Evolutionary conservation across 2,797 vertebrate species (phyloP).

Genomic region (Macrochelys suwanniensis): DNA sequence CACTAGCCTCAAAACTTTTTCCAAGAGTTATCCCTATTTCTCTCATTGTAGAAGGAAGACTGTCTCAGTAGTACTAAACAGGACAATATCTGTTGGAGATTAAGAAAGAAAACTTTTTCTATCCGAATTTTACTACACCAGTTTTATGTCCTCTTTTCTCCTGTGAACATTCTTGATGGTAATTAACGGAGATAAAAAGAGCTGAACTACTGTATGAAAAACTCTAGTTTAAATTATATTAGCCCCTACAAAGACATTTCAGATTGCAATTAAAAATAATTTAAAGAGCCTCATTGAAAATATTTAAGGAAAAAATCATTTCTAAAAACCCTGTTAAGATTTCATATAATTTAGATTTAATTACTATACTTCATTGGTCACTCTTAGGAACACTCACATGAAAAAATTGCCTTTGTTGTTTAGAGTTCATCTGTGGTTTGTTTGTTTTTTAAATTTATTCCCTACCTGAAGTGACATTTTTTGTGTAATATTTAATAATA

Average conservation of each 20-base stretch:
- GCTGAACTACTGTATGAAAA: not conserved
- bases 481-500: not conserved
- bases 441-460: not conserved
- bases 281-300: not conserved
- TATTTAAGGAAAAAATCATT: not conserved
- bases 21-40: slow-evolving; percentile 66
- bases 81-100: slow-evolving; percentile 25
- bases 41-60: slow-evolving; percentile 59
- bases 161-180: slow-evolving; percentile 29
- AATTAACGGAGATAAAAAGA: slow-evolving; percentile 44
- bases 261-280: not conserved
- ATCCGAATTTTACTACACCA: not conserved
- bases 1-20: slow-evolving; percentile 78
- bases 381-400: not conserved
- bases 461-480: not conserved
- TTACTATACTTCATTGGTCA: not conserved
- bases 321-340: accelerated
- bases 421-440: not conserved
- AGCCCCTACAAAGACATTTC: not conserved
- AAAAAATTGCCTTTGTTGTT: not conserved
- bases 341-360: not conserved
- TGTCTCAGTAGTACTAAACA: slow-evolving; percentile 35
- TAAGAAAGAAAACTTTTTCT: not conserved
- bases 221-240: slow-evolving; percentile 4
- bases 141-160: slow-evolving; percentile 15